Evolutionary conservation across 2,113 vertebrate species (phyloP), one percentile per base, ranked within the genome.

Genomic region (Stegostoma tigrinum): DNA sequence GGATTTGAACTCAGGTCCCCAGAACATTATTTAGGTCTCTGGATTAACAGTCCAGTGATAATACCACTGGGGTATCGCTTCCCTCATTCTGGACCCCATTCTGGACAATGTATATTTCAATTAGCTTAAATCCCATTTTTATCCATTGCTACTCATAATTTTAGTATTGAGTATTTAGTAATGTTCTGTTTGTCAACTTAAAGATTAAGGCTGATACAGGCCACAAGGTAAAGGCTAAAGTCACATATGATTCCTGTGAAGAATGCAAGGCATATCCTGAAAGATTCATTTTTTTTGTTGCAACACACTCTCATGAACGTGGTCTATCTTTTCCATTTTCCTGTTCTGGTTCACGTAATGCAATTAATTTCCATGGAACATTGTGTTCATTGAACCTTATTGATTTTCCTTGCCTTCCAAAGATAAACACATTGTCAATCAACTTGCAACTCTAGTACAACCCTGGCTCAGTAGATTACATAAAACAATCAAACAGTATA

Each of bases 231-330:
- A 48, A 89, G 70, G 68, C 95, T 75, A 30, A 55, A n/a, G 17
- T 48, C 95, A 85, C 15, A 8, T 61, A 61, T 52, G 34, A 38
- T 66, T 80, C 19, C 68, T 68, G 42, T 0, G 27, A 91, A 48
- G 38, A 72, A 90, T 55, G 91, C 48, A 89, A 55, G 91, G 52
- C 86, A 93, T 72, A 86, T 66, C 91, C 78, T 95, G 93, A 30
- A 95, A 96, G 70, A 64, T 95, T 96, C 78, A 61, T 61, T 61
- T 96, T 17, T 27, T 94, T 78, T 96, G 89, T 95, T 86, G 93
- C 70, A 24, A 52, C 61, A 66, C 70, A 68, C 64, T 24, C n/a
- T 27, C 61, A 42, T 42, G 75, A 95, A 94, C n/a, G 66, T 95
- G n/a, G 80, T 67, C 93, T 64, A 70, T 86, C 78, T 96, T 66